Evolutionary conservation across 2,888 invertebrate genomes (phyloP).

Genomic region (Yponomeuta evonymella): DNA sequence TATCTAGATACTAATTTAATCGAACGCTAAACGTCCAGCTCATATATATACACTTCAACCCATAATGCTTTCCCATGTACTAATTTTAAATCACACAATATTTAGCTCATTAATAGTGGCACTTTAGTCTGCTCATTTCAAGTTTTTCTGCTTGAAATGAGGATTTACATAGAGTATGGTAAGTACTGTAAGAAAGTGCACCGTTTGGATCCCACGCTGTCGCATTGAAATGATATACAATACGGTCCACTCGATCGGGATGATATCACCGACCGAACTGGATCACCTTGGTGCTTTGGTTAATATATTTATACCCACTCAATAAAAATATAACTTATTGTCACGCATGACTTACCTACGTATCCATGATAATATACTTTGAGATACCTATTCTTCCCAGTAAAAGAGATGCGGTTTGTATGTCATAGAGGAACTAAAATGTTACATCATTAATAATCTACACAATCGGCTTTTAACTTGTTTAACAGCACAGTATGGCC

Average conservation of each 20-base stretch:
- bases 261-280: slow-evolving; percentile 50
- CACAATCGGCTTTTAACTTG: background rate
- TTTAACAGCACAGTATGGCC: background rate
- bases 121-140: background rate
- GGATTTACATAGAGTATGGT: background rate
- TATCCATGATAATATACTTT: background rate
- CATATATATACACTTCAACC: too few species aligned
- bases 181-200: background rate
- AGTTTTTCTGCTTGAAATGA: background rate
- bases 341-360: background rate
- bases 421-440: background rate
- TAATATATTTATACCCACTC: background rate
- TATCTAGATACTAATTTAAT: too few species aligned
- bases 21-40: too few species aligned
- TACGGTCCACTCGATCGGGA: slow-evolving; percentile 39
- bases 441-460: background rate
- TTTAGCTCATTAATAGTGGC: background rate
- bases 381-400: background rate
- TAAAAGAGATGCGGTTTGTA: background rate
- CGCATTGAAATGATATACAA: slow-evolving; percentile 33
- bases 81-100: too few species aligned
- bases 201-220: slow-evolving; percentile 34
- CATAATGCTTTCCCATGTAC: too few species aligned
- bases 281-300: slow-evolving; percentile 28
- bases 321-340: background rate